These are phyloP conservation scores for Notolabrus celidotus DNA, from an alignment of 2,797 vertebrate genomes.

Conservation along the genomic window DNA sequence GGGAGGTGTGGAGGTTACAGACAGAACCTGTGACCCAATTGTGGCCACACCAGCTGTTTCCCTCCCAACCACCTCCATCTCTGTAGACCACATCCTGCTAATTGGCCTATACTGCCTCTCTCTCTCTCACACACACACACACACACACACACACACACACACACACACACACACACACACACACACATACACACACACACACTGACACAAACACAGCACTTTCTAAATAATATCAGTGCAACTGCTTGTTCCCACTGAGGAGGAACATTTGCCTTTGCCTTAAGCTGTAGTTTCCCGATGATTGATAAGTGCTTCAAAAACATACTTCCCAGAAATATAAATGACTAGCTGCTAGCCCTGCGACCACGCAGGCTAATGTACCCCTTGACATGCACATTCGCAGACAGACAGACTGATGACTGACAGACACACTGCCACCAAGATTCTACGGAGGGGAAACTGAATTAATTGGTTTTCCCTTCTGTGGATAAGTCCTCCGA, in stretches of 20 bases:
- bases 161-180: neutral
- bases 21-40: conserved; percentile 82
- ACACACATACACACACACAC: conserved; percentile 36
- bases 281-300: conserved; percentile 64
- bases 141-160: conserved; percentile 37
- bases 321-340: conserved; percentile 66
- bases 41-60: conserved; percentile 84
- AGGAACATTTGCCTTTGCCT: conserved; percentile 57
- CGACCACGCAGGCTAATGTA: conserved; percentile 57
- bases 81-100: conserved; percentile 82
- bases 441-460: conserved; percentile 71
- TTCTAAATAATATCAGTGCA: conserved; percentile 60
- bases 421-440: conserved; percentile 65
- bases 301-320: conserved; percentile 70
- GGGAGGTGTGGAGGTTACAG: conserved; percentile 68
- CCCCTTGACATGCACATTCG: conserved; percentile 60
- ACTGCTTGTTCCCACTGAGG: conserved; percentile 56
- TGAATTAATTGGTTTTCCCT: conserved; percentile 79
- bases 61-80: conserved; percentile 72
- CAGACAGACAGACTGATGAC: conserved; percentile 59
- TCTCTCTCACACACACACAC: neutral
- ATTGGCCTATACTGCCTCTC: conserved; percentile 77
- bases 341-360: conserved; percentile 55
- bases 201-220: conserved; percentile 20
- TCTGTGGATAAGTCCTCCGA: conserved; percentile 70